Evolutionary conservation across 1,140 invertebrate species (phyloP).

Genomic region (Drosophila ironensis): DNA sequence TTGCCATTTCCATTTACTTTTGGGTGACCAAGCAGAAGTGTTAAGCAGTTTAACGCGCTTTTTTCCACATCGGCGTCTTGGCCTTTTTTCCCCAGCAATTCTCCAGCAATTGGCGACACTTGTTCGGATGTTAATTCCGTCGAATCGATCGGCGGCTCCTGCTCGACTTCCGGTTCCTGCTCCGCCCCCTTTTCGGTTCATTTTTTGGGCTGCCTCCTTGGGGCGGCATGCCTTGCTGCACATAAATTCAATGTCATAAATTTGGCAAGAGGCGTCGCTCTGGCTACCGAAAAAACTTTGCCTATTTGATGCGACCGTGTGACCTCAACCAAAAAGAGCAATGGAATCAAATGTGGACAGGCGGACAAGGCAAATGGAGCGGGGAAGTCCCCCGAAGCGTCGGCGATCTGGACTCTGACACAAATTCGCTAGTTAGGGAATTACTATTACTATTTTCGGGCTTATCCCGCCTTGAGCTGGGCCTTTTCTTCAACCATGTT

Average conservation of each 20-base stretch:
- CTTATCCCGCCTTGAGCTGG: neutral
- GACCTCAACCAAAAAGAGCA: conserved; percentile 30
- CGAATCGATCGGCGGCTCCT: conserved; percentile 6
- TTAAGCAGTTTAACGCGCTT: conserved; percentile 76
- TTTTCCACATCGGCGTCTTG: conserved; percentile 34
- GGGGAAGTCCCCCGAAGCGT: neutral
- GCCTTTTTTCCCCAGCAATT: neutral
- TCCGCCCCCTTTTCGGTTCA: conserved; percentile 1
- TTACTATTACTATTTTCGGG: neutral
- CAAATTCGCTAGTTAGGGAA: neutral
- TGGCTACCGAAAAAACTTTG: conserved; percentile 60
- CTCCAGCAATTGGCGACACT: conserved; percentile 13
- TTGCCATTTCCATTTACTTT: conserved; percentile 42
- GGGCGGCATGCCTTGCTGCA: conserved; percentile 61
- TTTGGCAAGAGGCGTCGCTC: conserved; percentile 60
- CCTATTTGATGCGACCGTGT: conserved; percentile 62
- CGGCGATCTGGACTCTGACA: neutral
- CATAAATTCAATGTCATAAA: conserved; percentile 72
- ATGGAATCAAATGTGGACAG: conserved; percentile 22
- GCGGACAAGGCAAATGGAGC: neutral
- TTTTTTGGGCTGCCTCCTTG: neutral
- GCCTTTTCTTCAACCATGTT: neutral
- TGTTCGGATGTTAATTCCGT: conserved; percentile 22
- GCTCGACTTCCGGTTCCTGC: conserved; percentile 2
- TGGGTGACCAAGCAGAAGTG: conserved; percentile 74